A percentile compares a stretch with the other conserved stretches of the same genome.
phyloP scores from a whole-genome alignment of 2,797 vertebrate genomes.

The Decapterus maruadsi region DNA sequence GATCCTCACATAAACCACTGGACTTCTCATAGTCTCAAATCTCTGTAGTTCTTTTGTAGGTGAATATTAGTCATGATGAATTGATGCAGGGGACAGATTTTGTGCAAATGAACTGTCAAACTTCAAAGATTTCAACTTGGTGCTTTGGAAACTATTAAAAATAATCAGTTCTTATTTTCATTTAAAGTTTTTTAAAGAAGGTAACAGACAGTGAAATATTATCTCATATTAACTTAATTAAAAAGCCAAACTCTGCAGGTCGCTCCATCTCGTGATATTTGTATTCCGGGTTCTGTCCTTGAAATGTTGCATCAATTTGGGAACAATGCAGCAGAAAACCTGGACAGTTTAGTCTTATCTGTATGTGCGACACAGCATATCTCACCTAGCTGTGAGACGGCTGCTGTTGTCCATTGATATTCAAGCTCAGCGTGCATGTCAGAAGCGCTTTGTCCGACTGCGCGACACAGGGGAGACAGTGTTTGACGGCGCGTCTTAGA shows the following conservation, averaged over 20 bases:
- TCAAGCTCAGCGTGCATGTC: constrained; percentile 72
- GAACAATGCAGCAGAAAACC: constrained; percentile 33
- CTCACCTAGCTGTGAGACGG: constrained; percentile 33
- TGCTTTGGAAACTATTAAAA: not conserved
- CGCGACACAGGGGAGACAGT: constrained; percentile 58
- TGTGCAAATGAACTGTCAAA: not conserved
- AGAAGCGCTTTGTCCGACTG: constrained; percentile 73
- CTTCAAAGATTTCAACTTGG: not conserved
- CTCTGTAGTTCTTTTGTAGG: not conserved
- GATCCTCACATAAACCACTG: not conserved
- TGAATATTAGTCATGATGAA: not conserved
- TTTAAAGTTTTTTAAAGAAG: no score
- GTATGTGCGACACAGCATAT: constrained; percentile 29
- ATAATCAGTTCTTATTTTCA: no score
- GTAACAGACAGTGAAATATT: not conserved
- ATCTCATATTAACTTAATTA: not conserved
- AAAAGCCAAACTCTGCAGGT: not conserved
- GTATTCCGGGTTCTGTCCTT: not conserved
- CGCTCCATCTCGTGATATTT: constrained; percentile 6
- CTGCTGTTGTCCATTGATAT: constrained; percentile 76
- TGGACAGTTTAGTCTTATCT: constrained; percentile 42
- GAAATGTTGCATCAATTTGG: constrained; percentile 27
- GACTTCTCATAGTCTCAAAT: not conserved
- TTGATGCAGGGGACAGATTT: no score
- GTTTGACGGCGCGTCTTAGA: constrained; percentile 76